These are phyloP conservation scores for Lithophane ornitopus DNA, from an alignment of 2,888 invertebrate species.

Conservation along the genomic window DNA sequence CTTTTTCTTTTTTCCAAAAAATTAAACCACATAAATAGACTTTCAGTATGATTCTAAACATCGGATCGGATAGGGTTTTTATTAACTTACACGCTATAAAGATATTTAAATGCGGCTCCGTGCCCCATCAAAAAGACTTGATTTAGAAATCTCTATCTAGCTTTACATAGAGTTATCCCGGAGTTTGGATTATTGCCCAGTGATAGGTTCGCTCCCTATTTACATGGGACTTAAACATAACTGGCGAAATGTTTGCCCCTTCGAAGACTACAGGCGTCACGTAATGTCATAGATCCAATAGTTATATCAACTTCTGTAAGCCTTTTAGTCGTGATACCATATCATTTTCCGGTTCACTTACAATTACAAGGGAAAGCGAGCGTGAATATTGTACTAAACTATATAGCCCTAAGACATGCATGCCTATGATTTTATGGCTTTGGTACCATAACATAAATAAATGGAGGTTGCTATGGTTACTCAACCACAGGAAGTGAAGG, in stretches of 20 bases:
- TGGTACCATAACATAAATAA: constrained; percentile 37
- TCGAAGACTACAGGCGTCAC: background rate
- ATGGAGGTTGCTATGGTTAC: constrained; percentile 45
- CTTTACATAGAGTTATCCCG: too few relatives aligned
- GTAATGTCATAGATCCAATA: constrained; percentile 8
- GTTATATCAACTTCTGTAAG: constrained; percentile 5
- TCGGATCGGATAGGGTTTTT: too few relatives aligned
- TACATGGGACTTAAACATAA: background rate
- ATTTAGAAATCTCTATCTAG: background rate
- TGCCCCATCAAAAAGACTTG: background rate
- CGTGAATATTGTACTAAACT: constrained; percentile 35
- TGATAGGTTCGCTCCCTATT: background rate
- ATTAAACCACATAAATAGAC: too few relatives aligned
- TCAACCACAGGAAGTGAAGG: constrained; percentile 53
- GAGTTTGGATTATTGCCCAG: too few relatives aligned
- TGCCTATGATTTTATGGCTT: constrained; percentile 35
- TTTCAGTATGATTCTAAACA: too few relatives aligned
- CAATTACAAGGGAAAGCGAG: constrained; percentile 35
- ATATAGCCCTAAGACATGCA: constrained; percentile 31
- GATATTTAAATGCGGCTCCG: background rate
- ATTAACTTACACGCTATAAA: too few relatives aligned
- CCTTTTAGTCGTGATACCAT: constrained; percentile 9
- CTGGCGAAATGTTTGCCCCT: background rate
- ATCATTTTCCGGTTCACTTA: constrained; percentile 37
- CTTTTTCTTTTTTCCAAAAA: too few relatives aligned